These are phyloP conservation scores for Siderastrea siderea DNA, from an alignment of 92 coral and sea anemone genomes.

Conservation along the genomic window DNA sequence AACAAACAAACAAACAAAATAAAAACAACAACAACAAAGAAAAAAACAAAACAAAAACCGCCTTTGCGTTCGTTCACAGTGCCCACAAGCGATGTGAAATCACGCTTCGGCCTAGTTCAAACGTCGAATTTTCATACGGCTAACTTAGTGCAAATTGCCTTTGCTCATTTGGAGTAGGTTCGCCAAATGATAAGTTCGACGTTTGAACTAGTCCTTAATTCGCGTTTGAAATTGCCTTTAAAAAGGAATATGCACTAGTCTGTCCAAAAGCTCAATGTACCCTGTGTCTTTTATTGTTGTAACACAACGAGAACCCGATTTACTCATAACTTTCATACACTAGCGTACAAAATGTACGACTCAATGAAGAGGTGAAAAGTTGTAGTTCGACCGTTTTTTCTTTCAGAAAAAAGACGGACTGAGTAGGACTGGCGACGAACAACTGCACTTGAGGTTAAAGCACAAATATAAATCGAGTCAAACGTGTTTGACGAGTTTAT, in stretches of 20 bases:
- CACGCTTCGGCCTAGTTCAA: too few species aligned
- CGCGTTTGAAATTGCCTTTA: too few species aligned
- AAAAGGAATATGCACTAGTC: not conserved
- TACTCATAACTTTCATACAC: not conserved
- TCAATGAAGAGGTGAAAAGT: not conserved
- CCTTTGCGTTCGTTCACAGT: too few species aligned
- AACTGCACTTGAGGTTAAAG: slow-evolving; percentile 60
- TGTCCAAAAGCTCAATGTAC: not conserved
- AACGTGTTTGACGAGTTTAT: slow-evolving; percentile 38
- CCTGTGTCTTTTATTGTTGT: not conserved
- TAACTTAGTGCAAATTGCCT: too few species aligned
- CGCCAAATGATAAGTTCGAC: too few species aligned
- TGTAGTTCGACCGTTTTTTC: slow-evolving; percentile 36
- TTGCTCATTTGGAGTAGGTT: too few species aligned
- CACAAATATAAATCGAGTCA: slow-evolving; percentile 45
- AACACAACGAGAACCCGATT: not conserved
- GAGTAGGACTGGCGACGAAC: slow-evolving; percentile 56
- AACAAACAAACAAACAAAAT: too few species aligned
- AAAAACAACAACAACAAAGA: too few species aligned
- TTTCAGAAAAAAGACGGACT: slow-evolving; percentile 55
- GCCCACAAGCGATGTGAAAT: too few species aligned
- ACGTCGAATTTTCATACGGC: too few species aligned
- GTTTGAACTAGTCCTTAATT: too few species aligned
- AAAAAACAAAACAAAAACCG: too few species aligned
- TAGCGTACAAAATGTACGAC: not conserved